A percentile compares a stretch with the other conserved stretches of the same genome.
phyloP scores from a whole-genome alignment of 2,113 vertebrate species.

The Steatornis caripensis region DNA sequence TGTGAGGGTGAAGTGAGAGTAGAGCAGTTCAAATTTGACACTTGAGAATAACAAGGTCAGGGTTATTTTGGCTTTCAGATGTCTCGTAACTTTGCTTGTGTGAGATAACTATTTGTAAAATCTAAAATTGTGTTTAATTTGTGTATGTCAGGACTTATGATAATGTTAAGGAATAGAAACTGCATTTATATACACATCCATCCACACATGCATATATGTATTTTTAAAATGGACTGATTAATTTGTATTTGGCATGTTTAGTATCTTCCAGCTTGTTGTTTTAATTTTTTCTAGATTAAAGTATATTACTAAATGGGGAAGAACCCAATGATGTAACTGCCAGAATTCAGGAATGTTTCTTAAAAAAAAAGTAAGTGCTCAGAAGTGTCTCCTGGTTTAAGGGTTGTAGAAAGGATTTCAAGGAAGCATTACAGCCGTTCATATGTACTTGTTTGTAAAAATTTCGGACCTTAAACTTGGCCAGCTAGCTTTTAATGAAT shows the following conservation, averaged over 20 bases:
- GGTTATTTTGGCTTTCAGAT: background rate
- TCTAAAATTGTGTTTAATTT: background rate
- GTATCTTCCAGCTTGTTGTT: background rate
- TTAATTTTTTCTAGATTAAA: background rate
- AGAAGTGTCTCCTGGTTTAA: background rate
- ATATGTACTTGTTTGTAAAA: background rate
- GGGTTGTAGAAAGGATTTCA: rapidly evolving
- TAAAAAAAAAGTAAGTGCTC: background rate
- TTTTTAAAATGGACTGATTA: background rate
- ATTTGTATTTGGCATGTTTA: background rate
- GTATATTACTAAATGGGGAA: background rate
- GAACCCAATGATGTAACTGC: background rate
- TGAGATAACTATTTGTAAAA: background rate
- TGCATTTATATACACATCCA: rapidly evolving
- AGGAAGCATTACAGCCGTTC: background rate
- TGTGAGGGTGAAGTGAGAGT: background rate
- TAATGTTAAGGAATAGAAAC: background rate
- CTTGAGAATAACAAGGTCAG: background rate
- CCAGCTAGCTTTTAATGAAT: background rate
- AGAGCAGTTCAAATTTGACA: background rate
- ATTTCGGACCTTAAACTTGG: background rate
- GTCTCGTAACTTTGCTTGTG: background rate
- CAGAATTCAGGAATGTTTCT: background rate
- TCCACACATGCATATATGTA: background rate
- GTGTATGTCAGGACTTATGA: background rate